Evolutionary conservation across 2,797 vertebrate species (phyloP).

Genomic region (Sebastes dallii): DNA sequence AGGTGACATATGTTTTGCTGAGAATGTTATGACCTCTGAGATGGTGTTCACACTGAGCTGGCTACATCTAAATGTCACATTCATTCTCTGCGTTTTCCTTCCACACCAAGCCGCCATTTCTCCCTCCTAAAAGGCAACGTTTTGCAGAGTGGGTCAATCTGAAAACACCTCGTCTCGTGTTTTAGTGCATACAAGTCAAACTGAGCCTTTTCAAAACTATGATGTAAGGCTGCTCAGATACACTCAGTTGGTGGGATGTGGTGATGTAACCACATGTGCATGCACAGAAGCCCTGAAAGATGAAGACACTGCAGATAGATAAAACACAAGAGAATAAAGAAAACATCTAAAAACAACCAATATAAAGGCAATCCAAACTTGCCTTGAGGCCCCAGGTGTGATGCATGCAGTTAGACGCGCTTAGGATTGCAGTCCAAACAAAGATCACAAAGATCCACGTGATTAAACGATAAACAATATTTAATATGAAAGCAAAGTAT

Average conservation of each 20-base stretch:
- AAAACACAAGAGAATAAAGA: not conserved
- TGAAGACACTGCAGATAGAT: not conserved
- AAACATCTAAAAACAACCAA: too few relatives aligned
- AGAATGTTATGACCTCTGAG: not conserved
- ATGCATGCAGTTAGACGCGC: too few relatives aligned
- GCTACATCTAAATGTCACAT: not conserved
- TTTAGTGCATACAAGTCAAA: not conserved
- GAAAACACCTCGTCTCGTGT: not conserved
- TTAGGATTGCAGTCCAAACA: too few relatives aligned
- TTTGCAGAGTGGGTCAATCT: not conserved
- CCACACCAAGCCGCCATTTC: not conserved
- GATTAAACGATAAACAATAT: too few relatives aligned
- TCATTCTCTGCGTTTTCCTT: not conserved
- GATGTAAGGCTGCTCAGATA: not conserved
- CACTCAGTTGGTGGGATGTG: not conserved
- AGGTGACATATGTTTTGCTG: not conserved
- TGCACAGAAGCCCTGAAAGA: not conserved
- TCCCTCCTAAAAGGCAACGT: not conserved
- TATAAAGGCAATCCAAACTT: too few relatives aligned
- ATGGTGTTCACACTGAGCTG: not conserved
- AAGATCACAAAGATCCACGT: too few relatives aligned
- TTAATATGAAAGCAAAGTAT: too few relatives aligned
- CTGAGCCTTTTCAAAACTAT: not conserved
- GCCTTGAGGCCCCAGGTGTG: too few relatives aligned
- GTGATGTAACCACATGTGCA: not conserved